These are phyloP conservation scores for Drosophila nannoptera DNA, from an alignment of 1,140 invertebrate genomes.

Conservation along the genomic window DNA sequence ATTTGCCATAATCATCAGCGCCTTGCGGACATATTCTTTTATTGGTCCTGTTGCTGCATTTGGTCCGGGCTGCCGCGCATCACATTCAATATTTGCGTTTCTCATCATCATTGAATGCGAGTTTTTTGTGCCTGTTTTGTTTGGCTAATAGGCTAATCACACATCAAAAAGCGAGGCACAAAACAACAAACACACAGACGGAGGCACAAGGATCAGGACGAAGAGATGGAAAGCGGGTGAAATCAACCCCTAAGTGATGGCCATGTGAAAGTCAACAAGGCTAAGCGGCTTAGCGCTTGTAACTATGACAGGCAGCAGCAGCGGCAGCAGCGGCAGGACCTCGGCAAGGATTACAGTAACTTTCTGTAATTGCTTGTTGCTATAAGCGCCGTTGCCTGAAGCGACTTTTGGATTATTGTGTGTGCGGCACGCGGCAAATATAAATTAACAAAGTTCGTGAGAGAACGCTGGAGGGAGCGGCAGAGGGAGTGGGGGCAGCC, in stretches of 20 bases:
- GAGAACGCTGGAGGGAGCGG: conserved; percentile 23
- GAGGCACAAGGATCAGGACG: conserved; percentile 12
- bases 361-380: conserved; percentile 73
- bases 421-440: conserved; percentile 69
- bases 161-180: conserved; percentile 67
- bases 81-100: conserved; percentile 71
- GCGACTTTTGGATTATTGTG: conserved; percentile 58
- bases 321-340: conserved; percentile 30
- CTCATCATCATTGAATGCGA: conserved; percentile 65
- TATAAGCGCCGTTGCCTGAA: conserved; percentile 44
- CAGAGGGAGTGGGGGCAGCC: conserved; percentile 6
- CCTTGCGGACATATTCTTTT: conserved; percentile 58
- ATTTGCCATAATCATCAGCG: conserved; percentile 54
- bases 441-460: conserved; percentile 75
- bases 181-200: conserved; percentile 51
- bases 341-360: conserved; percentile 66
- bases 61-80: conserved; percentile 36
- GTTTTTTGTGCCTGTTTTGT: conserved; percentile 44
- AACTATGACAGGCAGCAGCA: conserved; percentile 62
- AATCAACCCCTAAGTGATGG: conserved; percentile 68
- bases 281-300: conserved; percentile 75
- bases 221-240: conserved; percentile 1
- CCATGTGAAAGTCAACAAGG: conserved; percentile 75
- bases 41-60: conserved; percentile 41
- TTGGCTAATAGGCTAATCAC: conserved; percentile 76